These are phyloP conservation scores for Caenorhabditis becei DNA, from an alignment of 2,888 invertebrate species.

Conservation along the genomic window DNA sequence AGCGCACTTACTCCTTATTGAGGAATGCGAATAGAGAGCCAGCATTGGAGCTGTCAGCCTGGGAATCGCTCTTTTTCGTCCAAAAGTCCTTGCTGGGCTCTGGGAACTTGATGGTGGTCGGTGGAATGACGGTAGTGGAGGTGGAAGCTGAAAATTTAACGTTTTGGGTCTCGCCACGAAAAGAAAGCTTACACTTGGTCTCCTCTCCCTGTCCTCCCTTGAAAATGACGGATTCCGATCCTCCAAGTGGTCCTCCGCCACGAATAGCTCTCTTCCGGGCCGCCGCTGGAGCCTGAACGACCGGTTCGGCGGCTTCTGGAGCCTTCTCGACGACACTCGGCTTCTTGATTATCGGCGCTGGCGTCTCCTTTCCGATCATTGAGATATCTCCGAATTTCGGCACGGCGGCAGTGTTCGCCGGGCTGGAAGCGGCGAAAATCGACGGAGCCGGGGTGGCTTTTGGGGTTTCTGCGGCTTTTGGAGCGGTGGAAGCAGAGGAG, in stretches of 20 bases:
- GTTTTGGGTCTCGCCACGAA: background rate
- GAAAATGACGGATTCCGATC: constrained; percentile 66
- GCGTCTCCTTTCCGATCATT: constrained; percentile 42
- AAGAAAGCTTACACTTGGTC: background rate
- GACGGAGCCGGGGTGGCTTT: constrained; percentile 13
- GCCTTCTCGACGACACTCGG: background rate
- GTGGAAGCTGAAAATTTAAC: background rate
- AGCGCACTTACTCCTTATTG: constrained; percentile 37
- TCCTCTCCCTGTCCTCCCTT: constrained; percentile 36
- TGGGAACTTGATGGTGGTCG: constrained; percentile 60
- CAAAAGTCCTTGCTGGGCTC: constrained; percentile 68
- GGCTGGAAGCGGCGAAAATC: constrained; percentile 46
- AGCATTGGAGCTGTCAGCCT: too few relatives aligned
- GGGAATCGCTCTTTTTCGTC: constrained; percentile 52
- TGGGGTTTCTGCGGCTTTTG: constrained; percentile 13
- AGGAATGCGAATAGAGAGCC: constrained; percentile 57
- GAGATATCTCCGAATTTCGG: constrained; percentile 63
- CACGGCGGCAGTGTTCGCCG: constrained; percentile 14
- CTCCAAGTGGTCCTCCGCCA: constrained; percentile 69
- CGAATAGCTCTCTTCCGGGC: constrained; percentile 69
- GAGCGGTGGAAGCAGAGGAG: too few relatives aligned
- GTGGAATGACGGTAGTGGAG: constrained; percentile 38
- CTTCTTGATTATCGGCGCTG: constrained; percentile 14
- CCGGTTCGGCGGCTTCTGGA: background rate
- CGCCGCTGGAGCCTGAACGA: constrained; percentile 10